A percentile compares a stretch with the other conserved stretches of the same genome.
phyloP scores from a whole-genome alignment of 2,797 vertebrate genomes.

The Taeniopygia guttata region DNA sequence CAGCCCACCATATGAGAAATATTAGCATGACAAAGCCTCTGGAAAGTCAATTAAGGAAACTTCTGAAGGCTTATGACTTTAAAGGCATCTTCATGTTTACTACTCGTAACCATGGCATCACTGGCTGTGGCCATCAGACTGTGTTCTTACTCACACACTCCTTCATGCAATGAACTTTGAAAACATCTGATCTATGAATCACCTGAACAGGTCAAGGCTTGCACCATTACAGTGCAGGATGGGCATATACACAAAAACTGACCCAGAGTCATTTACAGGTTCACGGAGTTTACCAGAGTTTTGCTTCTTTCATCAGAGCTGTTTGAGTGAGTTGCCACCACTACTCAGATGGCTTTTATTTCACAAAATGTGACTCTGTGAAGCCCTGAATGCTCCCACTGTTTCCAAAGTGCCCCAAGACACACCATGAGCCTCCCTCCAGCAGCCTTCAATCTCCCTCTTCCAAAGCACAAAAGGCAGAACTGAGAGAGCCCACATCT shows the following conservation, averaged over 20 bases:
- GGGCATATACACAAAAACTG: background rate
- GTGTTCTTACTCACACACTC: background rate
- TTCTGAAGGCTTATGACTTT: background rate
- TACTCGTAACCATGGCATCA: background rate
- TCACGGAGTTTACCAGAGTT: background rate
- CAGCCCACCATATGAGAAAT: background rate
- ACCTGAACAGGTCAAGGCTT: background rate
- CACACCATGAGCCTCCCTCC: background rate
- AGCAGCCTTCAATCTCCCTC: background rate
- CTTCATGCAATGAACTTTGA: background rate
- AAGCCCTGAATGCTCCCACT: background rate
- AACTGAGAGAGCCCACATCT: background rate
- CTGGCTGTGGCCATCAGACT: background rate
- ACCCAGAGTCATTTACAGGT: background rate
- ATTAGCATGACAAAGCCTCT: background rate
- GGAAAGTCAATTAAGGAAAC: background rate
- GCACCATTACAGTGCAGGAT: background rate
- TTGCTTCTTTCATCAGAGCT: background rate
- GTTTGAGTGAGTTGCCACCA: background rate
- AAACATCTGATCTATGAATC: background rate
- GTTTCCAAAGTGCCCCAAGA: background rate
- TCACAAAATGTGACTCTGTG: background rate
- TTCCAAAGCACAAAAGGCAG: background rate
- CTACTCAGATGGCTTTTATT: background rate
- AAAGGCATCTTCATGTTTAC: background rate